Base-by-base conservation (phyloP, 2,797 vertebrate genomes). In the Catharus ustulatus region DNA sequence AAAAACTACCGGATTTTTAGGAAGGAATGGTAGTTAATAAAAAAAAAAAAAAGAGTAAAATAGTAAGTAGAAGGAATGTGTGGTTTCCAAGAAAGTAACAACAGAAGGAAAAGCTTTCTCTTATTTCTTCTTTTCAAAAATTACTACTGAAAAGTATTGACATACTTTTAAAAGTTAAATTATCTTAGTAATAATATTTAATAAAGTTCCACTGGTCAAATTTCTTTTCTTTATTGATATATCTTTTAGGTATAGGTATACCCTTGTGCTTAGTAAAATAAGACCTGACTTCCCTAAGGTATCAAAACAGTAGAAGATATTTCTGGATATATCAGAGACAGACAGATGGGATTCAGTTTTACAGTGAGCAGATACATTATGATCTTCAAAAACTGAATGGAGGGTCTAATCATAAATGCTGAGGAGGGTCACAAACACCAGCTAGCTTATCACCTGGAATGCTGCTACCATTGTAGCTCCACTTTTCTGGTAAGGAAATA, bases 51-150 rank as follows among this genome's bases (percentile, higher is more conserved):
- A 15, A 19, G 10, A 62, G 61, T 5, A 58, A 73, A 80, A 46
- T 1, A 36, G 74, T 51, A 55, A 1, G 0, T 8, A 40, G 32
- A 54, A 42, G 3, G 4, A 85, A 43, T 4, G 0, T 34, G 23
- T 51, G 12, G 6, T 46, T 81, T 43, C 11, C 24, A 72, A 67
- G 21, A 78, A 67, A 63, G 16, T 10, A 91, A 24, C 2, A 72
- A 38, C 2, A 52, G 27, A 89, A 77, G 10, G 17, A 52, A 68
- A 30, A 7, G 4, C 13, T 74, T 84, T 79, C 13, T 46, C 10
- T 55, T 32, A 20, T 32, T 66, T 66, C 20, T 67, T 54, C 3
- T 58, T 68, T 67, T 48, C 6, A 55, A 68, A 81, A 59, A 20
- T 6, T 51, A 38, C 10, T 78, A 67, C 5, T 16, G 30, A 23